Base-by-base conservation (phyloP, 2,888 invertebrate species). In the Leucophenga montana region DNA sequence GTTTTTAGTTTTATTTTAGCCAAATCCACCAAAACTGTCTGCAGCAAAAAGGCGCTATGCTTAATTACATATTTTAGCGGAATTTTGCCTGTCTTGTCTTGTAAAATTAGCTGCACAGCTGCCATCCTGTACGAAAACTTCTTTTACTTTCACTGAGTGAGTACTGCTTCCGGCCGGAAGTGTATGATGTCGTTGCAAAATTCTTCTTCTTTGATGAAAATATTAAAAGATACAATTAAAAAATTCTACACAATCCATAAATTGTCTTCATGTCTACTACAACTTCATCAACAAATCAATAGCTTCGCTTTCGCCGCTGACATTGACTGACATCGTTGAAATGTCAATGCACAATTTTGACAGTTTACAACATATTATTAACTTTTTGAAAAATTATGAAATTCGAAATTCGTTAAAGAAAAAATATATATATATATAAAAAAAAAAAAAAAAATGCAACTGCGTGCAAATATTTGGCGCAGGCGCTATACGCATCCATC, bases 311-410 rank as follows among this genome's bases (percentile, higher is more conserved):
- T 18, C 46, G 46, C 46, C 20, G 53, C 39, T 66, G 66, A 13
- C 33, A 33, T 66, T 44, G 33, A 46, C 20, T 9, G 61, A n/a
- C 44, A 39, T 77, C 76, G 73, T 72, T 68, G 73, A 70, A 70
- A 71, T 73, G 70, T 71, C 68, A 71, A 70, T 18, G 44, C 50
- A 18, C 50, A 18, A 16, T 59, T 73, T 68, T 78, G 79, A 79
- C 78, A 79, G 77, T 73, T 78, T 70, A 78, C 78, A 79, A 79
- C 77, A 74, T 79, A 75, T 79, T 78, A 79, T 78, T 78, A 76
- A 77, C 73, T 70, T 65, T 20, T 46, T 69, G 56, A 61, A 67
- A 67, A 48, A 67, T 59, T 67, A 59, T 59, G 39, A 61, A 67
- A 18, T 67, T 67, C 20, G 18, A 46, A 61, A 27, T 27, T 27